Conservation (phyloP, 1,140 invertebrate genomes). For the Drosophila seguyi region DNA sequence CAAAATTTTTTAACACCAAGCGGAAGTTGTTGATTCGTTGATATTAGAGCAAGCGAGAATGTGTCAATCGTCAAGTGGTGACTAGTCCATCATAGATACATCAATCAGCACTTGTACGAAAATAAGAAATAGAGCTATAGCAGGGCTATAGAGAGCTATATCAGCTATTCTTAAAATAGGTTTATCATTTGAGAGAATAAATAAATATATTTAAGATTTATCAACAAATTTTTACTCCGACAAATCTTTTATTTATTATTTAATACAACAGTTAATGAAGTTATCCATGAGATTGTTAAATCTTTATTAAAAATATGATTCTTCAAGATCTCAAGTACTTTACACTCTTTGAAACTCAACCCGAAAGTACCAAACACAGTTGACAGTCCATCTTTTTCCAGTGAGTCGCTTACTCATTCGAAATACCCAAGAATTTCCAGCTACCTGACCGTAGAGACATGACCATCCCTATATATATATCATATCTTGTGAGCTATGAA, state of each 20-base stretch:
- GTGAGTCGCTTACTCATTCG: conserved; percentile 23
- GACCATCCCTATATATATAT: conserved; percentile 40
- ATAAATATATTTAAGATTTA: no score
- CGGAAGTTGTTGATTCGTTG: conserved; percentile 65
- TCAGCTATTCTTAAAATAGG: no score
- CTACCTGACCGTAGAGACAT: conserved; percentile 31
- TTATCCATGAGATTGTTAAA: not conserved
- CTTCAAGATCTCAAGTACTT: conserved; percentile 9
- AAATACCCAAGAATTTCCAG: conserved; percentile 12
- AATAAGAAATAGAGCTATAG: not conserved
- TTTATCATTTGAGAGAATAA: no score
- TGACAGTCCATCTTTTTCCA: conserved; percentile 27
- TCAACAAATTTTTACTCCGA: no score
- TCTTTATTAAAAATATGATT: conserved; percentile 10
- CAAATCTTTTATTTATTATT: no score
- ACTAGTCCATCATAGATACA: conserved; percentile 66
- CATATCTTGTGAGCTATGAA: conserved; percentile 62
- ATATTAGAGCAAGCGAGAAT: conserved; percentile 26
- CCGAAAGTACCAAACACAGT: conserved; percentile 23
- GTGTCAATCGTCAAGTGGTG: conserved; percentile 60
- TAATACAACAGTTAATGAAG: not conserved
- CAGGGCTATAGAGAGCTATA: no score
- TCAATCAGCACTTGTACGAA: conserved; percentile 52
- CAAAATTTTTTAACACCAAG: conserved; percentile 51
- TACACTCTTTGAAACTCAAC: conserved; percentile 24